Evolutionary conservation across 2,888 invertebrate species (phyloP).

Genomic region (Ectobius pallidus): DNA sequence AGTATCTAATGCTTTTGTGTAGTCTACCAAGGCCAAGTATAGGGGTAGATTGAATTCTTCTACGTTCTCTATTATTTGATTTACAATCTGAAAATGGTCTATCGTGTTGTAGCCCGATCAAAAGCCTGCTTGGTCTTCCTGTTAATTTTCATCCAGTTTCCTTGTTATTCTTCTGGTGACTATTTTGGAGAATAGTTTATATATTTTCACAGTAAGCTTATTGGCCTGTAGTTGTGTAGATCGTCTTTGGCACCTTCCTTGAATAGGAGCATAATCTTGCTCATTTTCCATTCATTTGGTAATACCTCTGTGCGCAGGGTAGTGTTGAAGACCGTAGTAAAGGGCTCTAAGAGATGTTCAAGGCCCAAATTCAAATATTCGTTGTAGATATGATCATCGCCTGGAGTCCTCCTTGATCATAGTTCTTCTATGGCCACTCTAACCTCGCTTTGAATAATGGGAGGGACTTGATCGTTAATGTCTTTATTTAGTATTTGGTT

Average conservation of each 20-base stretch:
- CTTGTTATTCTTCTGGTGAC: too few relatives aligned
- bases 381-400: too few relatives aligned
- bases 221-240: too few relatives aligned
- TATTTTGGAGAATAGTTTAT: neutral
- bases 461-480: neutral
- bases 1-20: neutral
- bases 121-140: neutral
- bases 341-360: too few relatives aligned
- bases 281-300: too few relatives aligned
- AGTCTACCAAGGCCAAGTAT: neutral
- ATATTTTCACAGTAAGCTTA: too few relatives aligned
- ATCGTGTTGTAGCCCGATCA: too few relatives aligned
- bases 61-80: neutral
- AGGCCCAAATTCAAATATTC: too few relatives aligned
- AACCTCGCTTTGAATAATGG: neutral
- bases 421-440: neutral
- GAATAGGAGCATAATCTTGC: too few relatives aligned
- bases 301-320: neutral
- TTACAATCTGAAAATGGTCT: neutral
- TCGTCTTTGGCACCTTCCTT: too few relatives aligned
- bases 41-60: neutral
- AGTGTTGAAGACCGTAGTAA: neutral
- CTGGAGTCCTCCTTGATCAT: neutral
- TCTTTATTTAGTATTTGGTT: too few relatives aligned
- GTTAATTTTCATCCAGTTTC: too few relatives aligned